Base-by-base conservation (phyloP, 1,140 invertebrate species). In the Teleopsis dalmanni region DNA sequence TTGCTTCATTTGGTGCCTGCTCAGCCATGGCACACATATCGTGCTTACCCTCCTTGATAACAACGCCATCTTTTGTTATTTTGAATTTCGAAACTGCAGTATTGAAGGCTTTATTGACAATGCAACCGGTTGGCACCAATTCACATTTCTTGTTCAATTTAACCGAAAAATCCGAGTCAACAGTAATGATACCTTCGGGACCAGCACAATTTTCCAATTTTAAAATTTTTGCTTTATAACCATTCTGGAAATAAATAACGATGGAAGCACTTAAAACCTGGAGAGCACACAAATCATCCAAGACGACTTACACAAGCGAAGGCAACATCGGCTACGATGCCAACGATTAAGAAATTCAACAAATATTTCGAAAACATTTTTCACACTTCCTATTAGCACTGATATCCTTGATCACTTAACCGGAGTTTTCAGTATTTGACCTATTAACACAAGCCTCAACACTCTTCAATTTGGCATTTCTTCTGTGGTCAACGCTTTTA, bases 81-180 rank as follows among this genome's bases (percentile, higher is more conserved):
- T 66, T 69, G 37, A 47, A 66, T 42, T 60, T 65, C 18, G 61
- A 49, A 47, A 55, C 13, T 4, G 65, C 65, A 9, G 62, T 68
- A 14, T 8, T 26, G 11, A 69, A 69, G 8, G 65, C 51, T 37
- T 69, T 69, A 41, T 68, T 68, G 0, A 0, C 42, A 3, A 69
- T 54, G 38, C 65, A 69, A 13, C 65, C 65, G 11, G 46, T 50
- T 2, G 67, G 64, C 5, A 70, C 53, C 25, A 70, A 43, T 27
- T 70, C 64, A 40, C 67, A 70, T 33, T 70, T 65, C 18, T 70
- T 70, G 43, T 65, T 70, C 18, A 70, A 45, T 51, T 65, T 66
- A 3, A 67, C 44, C 8, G 36, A 51, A 41, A 67, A 65, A 33
- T 56, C 56, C 0, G 52, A 41, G 16, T 60, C 60, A 10, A 68